These are phyloP conservation scores for Caenorhabditis brenneri DNA, from an alignment of 1,140 invertebrate species.

Conservation along the genomic window DNA sequence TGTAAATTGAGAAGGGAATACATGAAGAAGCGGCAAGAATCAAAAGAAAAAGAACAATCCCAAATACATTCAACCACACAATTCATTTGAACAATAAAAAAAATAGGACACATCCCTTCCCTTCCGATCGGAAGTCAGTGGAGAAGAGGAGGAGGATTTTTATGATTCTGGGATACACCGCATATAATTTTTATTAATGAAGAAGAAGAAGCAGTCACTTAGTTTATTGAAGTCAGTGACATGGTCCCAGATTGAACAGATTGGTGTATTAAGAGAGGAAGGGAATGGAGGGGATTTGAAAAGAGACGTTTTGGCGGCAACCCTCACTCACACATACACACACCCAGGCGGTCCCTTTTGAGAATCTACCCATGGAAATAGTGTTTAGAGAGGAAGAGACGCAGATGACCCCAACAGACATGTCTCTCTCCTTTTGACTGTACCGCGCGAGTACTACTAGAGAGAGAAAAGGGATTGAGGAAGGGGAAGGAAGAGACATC, in stretches of 20 bases:
- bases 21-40: not conserved
- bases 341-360: constrained; percentile 38
- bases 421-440: constrained; percentile 24
- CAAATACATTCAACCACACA: not conserved
- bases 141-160: not conserved
- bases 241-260: too few species aligned
- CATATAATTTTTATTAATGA: constrained; percentile 34
- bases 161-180: not conserved
- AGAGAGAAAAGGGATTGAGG: not conserved
- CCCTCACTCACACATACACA: not conserved
- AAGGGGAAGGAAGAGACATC: not conserved
- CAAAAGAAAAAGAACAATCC: not conserved
- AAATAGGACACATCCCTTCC: not conserved
- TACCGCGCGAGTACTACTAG: not conserved
- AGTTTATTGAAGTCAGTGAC: too few species aligned
- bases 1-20: not conserved
- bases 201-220: not conserved
- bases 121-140: not conserved
- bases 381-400: not conserved
- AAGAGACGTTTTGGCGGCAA: constrained; percentile 41
- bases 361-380: not conserved
- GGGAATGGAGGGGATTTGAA: not conserved
- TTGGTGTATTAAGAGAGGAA: constrained; percentile 11
- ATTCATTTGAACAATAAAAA: constrained; percentile 24
- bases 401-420: not conserved